Base-by-base conservation (phyloP, 2,113 vertebrate genomes). In the Octodon degus region DNA sequence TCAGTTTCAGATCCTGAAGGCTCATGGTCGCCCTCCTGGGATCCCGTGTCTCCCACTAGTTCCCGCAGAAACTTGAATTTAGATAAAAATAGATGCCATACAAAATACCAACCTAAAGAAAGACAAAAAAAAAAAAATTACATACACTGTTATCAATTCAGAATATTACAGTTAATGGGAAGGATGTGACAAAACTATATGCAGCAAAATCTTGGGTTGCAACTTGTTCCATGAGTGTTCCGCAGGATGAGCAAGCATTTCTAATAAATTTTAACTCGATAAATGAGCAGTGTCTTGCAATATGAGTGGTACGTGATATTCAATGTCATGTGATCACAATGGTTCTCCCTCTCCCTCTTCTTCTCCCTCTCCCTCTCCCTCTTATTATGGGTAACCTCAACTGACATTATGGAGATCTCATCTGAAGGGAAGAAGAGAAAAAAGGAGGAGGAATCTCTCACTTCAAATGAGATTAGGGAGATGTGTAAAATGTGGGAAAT, bases 1-100 rank as follows among this genome's bases (percentile, higher is more conserved):
- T 99, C 99, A 0, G 97, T 96, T 98, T 99, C 99, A 50, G 99
- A 68, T 93, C 99, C 99, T n/a, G 99, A 98, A 60, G 99, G 98
- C 83, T 99, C 99, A 11, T 98, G 98, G 95, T 99, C 99, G 37
- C 99, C 99, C 95, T 99, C 99, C 0, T 99, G 99, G 76, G 99
- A 99, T 37, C 99, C 98, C 0, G 99, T 99, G 65, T 99, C 99
- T 24, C 99, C 99, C 58, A 99, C 98, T 22, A 99, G 98, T 97
- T 99, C 99, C 47, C 99, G 99, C 94, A 99, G 98, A 98, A 99
- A 99, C 98, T 99, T 99, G 98, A 99, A 99, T 98, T 99, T 99
- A 58, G 99, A 99, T 96, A 99, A 96, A 98, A 99, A 99, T 91
- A 99, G 98, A 90, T 99, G 99, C 99, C 99, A 99, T 92, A 99